Base-by-base conservation (phyloP, 2,888 invertebrate species). In the Tridacna crocea region DNA sequence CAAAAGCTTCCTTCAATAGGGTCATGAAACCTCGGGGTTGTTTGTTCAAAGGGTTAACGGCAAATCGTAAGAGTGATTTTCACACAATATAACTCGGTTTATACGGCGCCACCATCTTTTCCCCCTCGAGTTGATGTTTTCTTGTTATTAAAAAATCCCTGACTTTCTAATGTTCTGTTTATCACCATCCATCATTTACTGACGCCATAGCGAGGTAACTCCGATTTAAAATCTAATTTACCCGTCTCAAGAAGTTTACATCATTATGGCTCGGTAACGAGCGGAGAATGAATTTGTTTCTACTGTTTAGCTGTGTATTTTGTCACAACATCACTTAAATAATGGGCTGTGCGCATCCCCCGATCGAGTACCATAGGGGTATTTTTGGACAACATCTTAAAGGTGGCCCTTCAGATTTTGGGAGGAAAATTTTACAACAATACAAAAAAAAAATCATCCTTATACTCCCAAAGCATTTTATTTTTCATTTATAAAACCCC, bases 291-390 rank as follows among this genome's bases (percentile, higher is more conserved):
- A 84, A 80, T 63, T 78, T 87, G 87, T 84, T 73, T 78, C 63
- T 70, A n/a, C 26, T 81, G 85, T 83, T 85, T 78, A 61, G 79
- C 70, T 79, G 60, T 55, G 77, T 77, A 79, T 85, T 83, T 79
- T 22, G 74, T 22, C 83, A 80, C 75, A 82, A 84, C 84, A 81
- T 84, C 84, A 84, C 83, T 83, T 83, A 83, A 83, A 80, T 83
- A 74, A 80, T 80, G 55, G 75, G 60, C 61, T 61, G 46, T 22
- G 51, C 26, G 51, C 47, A 51, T 70, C 70, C 61, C 22, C 36
- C 8, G 3, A 36, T n/a, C n/a, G 36, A 36, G 36, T 36, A 36
- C 36, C 36, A 2, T 36, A 8, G 36, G 36, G 36, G 36, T 36
- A 36, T 4, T 8, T 36, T 36, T 2, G 36, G 36, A 36, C 36